Evolutionary conservation across 92 coral and sea anemone species (phyloP).

Genomic region (Heliopora coerulea): DNA sequence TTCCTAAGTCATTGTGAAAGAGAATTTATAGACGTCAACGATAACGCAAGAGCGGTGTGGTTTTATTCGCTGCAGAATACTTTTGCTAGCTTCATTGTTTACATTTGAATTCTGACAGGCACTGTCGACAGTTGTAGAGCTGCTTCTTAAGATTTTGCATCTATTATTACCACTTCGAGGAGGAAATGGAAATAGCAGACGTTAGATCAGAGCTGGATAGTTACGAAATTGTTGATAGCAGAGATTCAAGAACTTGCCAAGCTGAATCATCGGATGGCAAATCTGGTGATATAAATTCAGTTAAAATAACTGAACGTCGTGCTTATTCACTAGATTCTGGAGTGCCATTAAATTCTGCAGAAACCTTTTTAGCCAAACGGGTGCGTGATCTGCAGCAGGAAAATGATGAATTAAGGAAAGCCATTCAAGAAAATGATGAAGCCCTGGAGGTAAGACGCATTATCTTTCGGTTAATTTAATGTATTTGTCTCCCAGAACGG

Average conservation of each 20-base stretch:
- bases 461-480: too few species aligned
- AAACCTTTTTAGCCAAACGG: constrained; percentile 20
- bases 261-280: background rate
- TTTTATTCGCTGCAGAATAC: background rate
- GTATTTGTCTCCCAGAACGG: too few species aligned
- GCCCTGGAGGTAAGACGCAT: constrained; percentile 25
- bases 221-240: constrained; percentile 23
- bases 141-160: too few species aligned
- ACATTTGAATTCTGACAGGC: background rate
- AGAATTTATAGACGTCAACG: background rate
- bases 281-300: background rate
- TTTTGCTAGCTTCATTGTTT: background rate
- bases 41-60: background rate
- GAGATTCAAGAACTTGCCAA: background rate
- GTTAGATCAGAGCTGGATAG: constrained; percentile 10
- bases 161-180: background rate
- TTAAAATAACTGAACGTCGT: background rate
- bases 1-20: background rate
- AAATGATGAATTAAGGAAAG: constrained; percentile 18
- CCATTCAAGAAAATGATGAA: constrained; percentile 17
- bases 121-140: too few species aligned
- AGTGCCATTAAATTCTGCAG: constrained; percentile 14
- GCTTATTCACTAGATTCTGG: constrained; percentile 24
- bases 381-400: constrained; percentile 33
- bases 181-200: background rate